Evolutionary conservation across 2,113 vertebrate species (phyloP).

Genomic region (Nothoprocta pentlandii): DNA sequence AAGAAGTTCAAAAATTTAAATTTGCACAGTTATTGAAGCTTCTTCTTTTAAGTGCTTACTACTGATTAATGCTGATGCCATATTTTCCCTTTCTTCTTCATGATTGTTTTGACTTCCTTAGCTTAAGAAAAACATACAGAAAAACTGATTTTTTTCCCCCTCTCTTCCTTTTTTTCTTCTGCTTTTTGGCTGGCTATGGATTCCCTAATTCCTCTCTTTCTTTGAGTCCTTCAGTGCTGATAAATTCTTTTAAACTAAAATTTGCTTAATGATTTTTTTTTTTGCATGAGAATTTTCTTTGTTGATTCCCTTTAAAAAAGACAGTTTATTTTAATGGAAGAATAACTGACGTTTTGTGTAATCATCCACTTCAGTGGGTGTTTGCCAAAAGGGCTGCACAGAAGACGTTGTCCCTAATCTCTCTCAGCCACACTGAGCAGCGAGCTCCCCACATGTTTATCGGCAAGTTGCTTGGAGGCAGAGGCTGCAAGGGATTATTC

Average conservation of each 20-base stretch:
- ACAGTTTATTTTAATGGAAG: conserved; percentile 29
- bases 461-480: conserved; percentile 29
- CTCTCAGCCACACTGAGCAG: conserved; percentile 6
- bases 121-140: conserved; percentile 37
- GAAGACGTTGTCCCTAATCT: conserved; percentile 17
- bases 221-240: conserved; percentile 39
- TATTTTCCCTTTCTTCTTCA: conserved; percentile 47
- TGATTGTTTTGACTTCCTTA: neutral
- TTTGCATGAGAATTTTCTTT: conserved; percentile 9
- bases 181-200: neutral
- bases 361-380: neutral
- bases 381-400: neutral
- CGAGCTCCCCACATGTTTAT: neutral
- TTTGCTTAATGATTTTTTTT: conserved; percentile 36
- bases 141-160: neutral
- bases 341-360: conserved; percentile 26
- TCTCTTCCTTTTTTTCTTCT: neutral
- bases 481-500: neutral
- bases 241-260: conserved; percentile 58
- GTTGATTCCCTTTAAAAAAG: neutral
- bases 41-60: conserved; percentile 51
- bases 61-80: conserved; percentile 13
- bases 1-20: neutral
- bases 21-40: conserved; percentile 30
- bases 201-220: conserved; percentile 27